phyloP scores from a whole-genome alignment of 1,140 invertebrate genomes.

The Drosophila auraria region DNA sequence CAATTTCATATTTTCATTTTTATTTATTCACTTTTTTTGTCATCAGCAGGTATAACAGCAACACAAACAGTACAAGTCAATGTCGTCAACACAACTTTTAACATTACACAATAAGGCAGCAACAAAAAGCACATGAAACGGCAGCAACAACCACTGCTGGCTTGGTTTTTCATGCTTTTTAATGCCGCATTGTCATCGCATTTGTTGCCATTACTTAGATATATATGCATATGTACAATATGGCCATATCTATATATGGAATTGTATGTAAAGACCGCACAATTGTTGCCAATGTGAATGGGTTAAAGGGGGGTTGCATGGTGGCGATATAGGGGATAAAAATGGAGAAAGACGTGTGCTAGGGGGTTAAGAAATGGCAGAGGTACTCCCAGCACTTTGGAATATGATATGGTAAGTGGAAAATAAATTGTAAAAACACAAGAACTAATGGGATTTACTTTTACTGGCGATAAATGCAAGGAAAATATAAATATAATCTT shows the following conservation, averaged over 20 bases:
- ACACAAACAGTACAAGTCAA: constrained; percentile 48
- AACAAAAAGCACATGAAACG: constrained; percentile 22
- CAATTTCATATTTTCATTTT: constrained; percentile 63
- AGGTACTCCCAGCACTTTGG: neutral
- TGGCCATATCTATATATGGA: constrained; percentile 15
- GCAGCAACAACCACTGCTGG: constrained; percentile 37
- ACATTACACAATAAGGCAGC: constrained; percentile 69
- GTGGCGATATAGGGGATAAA: neutral
- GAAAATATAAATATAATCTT: neutral
- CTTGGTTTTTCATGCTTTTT: constrained; percentile 68
- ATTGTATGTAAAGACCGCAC: constrained; percentile 21
- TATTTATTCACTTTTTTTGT: constrained; percentile 39
- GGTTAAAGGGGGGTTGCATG: constrained; percentile 1
- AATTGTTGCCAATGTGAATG: constrained; percentile 34
- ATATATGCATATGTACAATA: constrained; percentile 19
- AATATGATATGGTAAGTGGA: constrained; percentile 15
- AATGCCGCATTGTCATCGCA: constrained; percentile 78
- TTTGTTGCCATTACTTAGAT: constrained; percentile 53
- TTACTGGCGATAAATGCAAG: neutral
- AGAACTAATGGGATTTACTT: neutral
- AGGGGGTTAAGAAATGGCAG: neutral
- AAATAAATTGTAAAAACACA: neutral
- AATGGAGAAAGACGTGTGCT: constrained; percentile 26
- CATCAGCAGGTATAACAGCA: constrained; percentile 9
- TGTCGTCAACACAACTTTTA: constrained; percentile 62